These are phyloP conservation scores for Rutpela maculata DNA, from an alignment of 2,888 invertebrate species.

Conservation along the genomic window DNA sequence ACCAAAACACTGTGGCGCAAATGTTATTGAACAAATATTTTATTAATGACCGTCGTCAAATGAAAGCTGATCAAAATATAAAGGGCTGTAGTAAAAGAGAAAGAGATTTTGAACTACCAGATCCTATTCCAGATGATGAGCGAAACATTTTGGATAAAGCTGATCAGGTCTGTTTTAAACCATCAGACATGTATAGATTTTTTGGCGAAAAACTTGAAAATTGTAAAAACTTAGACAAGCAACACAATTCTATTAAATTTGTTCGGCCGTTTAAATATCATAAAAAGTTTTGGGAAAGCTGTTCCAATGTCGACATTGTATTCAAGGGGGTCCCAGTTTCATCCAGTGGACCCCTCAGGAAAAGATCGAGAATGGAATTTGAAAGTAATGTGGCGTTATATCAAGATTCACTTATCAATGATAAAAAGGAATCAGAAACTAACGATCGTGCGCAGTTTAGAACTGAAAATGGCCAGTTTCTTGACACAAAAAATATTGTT, in stretches of 20 bases:
- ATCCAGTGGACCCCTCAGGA: background rate
- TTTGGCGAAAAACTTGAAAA: background rate
- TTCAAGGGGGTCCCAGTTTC: background rate
- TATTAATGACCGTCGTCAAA: background rate
- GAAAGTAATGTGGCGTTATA: slow-evolving; percentile 22
- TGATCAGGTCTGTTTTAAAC: slow-evolving; percentile 39
- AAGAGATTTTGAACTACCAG: background rate
- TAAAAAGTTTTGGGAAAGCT: slow-evolving; percentile 40
- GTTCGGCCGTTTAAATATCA: slow-evolving; percentile 43
- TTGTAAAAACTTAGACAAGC: background rate
- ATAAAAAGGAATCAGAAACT: background rate
- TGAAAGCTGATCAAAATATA: background rate
- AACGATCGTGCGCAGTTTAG: background rate
- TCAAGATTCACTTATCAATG: slow-evolving; percentile 22
- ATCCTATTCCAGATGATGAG: background rate
- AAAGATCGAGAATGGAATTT: slow-evolving; percentile 22
- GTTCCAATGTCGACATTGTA: slow-evolving; percentile 23
- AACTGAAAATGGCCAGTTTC: slow-evolving; percentile 35
- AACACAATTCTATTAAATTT: slow-evolving; percentile 25
- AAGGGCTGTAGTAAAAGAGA: background rate
- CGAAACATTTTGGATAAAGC: slow-evolving; percentile 11
- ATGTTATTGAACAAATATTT: slow-evolving; percentile 48
- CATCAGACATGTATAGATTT: slow-evolving; percentile 39
- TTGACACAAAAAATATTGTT: slow-evolving; percentile 28
- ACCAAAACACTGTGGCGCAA: slow-evolving; percentile 45